A percentile compares a stretch with the other conserved stretches of the same genome.
Evolutionary conservation across 2,888 invertebrate species (phyloP).

Genomic region (Cepaea hortensis): DNA sequence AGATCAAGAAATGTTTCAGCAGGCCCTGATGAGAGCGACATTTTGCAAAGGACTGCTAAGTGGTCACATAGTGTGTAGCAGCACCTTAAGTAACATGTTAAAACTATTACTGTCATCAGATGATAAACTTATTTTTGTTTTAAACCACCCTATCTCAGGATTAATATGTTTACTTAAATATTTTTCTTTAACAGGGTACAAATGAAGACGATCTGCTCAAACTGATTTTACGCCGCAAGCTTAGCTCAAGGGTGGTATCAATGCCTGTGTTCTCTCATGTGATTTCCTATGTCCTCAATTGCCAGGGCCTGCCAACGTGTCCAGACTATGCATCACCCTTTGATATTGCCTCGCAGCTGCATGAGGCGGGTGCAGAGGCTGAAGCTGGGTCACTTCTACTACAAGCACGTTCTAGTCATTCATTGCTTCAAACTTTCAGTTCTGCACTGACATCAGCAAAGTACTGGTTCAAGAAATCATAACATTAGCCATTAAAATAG

Average conservation of each 20-base stretch:
- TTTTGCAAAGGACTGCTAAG: too few species aligned
- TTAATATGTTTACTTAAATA: too few species aligned
- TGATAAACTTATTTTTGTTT: too few species aligned
- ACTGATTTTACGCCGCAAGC: conserved; percentile 63
- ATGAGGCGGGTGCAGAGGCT: conserved; percentile 55
- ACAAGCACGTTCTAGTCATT: conserved; percentile 66
- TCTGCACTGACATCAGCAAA: conserved; percentile 63
- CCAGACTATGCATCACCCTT: conserved; percentile 53
- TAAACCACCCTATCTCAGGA: too few species aligned
- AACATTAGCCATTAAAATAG: not conserved
- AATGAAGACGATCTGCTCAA: conserved; percentile 62
- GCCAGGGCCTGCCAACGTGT: conserved; percentile 54
- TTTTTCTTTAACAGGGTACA: conserved; percentile 53
- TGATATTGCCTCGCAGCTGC: conserved; percentile 63
- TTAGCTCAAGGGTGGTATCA: conserved; percentile 62
- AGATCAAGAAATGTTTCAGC: too few species aligned
- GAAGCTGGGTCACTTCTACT: conserved; percentile 70
- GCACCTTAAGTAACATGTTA: too few species aligned
- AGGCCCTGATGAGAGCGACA: too few species aligned
- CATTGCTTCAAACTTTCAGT: conserved; percentile 68
- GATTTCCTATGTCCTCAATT: conserved; percentile 61
- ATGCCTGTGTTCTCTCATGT: conserved; percentile 59
- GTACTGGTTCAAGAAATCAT: conserved; percentile 63
- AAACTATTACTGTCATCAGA: too few species aligned
- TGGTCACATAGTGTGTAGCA: too few species aligned